phyloP scores from a whole-genome alignment of 2,113 vertebrate species.

The Aphelocoma coerulescens region DNA sequence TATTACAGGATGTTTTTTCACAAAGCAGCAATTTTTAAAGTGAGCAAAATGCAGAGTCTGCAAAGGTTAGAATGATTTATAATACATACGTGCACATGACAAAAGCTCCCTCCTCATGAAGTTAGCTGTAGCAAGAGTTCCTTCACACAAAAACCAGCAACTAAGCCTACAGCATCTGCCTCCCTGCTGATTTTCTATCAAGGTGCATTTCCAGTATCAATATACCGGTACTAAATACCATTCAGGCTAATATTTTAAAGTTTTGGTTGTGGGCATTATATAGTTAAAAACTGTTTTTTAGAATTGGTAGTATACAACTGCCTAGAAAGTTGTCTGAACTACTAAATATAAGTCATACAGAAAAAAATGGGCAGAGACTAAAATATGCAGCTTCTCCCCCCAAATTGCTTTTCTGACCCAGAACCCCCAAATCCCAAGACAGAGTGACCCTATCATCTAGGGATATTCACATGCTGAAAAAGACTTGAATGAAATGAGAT shows the following conservation, averaged over 20 bases:
- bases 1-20: neutral
- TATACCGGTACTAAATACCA: neutral
- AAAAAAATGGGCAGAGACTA: neutral
- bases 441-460: neutral
- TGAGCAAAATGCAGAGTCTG: slow-evolving; percentile 19
- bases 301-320: neutral
- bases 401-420: neutral
- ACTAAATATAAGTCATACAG: neutral
- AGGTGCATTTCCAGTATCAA: neutral
- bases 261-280: neutral
- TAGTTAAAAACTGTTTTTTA: neutral
- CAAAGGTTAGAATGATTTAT: slow-evolving; percentile 67
- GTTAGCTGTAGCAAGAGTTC: neutral
- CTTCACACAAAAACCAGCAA: neutral
- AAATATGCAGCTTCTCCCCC: neutral
- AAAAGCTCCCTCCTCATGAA: slow-evolving; percentile 31
- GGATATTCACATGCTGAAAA: neutral
- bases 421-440: neutral
- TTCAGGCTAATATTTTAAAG: neutral
- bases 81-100: slow-evolving; percentile 38
- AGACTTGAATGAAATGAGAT: neutral
- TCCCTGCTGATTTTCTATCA: neutral
- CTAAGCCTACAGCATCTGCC: neutral
- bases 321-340: neutral
- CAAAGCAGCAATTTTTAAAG: neutral